Evolutionary conservation across 1,140 invertebrate genomes (phyloP), one percentile per base, ranked within the genome.

Genomic region (Ostrea denselamellosa): DNA sequence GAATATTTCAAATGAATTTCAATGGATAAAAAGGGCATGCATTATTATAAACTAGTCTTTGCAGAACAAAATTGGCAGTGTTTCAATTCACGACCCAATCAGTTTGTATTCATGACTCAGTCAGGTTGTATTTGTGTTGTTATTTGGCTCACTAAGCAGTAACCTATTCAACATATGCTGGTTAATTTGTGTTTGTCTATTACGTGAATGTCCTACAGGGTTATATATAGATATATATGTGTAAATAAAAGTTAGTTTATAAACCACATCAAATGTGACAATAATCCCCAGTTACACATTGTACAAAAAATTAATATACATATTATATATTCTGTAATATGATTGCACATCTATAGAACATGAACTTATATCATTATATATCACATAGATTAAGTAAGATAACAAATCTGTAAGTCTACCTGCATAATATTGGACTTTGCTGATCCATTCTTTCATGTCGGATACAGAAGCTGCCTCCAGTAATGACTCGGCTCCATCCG

Each of bases 351-450:
- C 56, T 62, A 62, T 62, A 62, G 17, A 62, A 62, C n/a, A 9
- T 19, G n/a, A 17, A 62, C n/a, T 62, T 62, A 17, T 56, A 56
- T 12, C 14, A 56, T 56, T 58, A n/a, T 62, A 62, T 62, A 62
- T 62, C 56, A 62, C 14, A 62, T 12, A 62, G n/a, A 62, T 44
- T 62, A 62, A 62, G 5, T 62, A 62, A 86, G 9, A 53, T 52
- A 8, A 34, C 3, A 22, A 52, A 44, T 58, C 14, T 77, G 68
- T 77, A 10, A 28, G 4, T 77, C 12, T 91, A 94, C 94, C 93
- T 89, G 98, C 98, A 94, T 98, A 98, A 96, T 99, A 99, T 56
- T 96, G 96, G 89, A 99, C 97, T 95, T 99, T 99, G 91, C 97
- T 97, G 2, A 99, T 96, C 99, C 99, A 99, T 85, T 99, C 97